phyloP scores from a whole-genome alignment of 2,888 invertebrate species.

The Callyntrura guangdongensis region DNA sequence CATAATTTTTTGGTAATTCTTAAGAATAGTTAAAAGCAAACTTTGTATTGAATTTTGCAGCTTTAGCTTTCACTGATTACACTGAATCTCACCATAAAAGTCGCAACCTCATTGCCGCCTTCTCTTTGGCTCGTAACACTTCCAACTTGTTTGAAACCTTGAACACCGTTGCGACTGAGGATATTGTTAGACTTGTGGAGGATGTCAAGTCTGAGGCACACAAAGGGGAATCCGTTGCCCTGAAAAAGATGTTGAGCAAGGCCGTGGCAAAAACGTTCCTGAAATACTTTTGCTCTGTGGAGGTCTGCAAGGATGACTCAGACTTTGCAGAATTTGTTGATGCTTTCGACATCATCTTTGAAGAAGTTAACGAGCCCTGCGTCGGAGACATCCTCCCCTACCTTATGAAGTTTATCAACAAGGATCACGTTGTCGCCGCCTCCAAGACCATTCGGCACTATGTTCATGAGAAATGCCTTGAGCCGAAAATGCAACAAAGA shows the following conservation, averaged over 20 bases:
- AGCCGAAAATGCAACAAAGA: constrained; percentile 86
- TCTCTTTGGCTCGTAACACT: constrained; percentile 84
- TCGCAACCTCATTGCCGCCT: constrained; percentile 85
- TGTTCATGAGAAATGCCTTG: constrained; percentile 90
- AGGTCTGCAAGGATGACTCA: constrained; percentile 89
- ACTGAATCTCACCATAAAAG: constrained; percentile 85
- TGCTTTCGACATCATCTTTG: constrained; percentile 90
- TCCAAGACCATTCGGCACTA: constrained; percentile 90
- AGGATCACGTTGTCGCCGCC: constrained; percentile 90
- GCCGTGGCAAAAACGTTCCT: constrained; percentile 94
- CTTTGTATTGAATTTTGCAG: constrained; percentile 84
- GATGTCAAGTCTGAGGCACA: constrained; percentile 67
- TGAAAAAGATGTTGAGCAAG: constrained; percentile 89
- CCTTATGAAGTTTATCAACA: constrained; percentile 91
- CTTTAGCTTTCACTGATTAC: constrained; percentile 86
- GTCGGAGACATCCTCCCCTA: constrained; percentile 95
- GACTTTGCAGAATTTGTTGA: constrained; percentile 90
- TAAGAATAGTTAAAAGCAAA: no score
- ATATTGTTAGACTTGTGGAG: constrained; percentile 82
- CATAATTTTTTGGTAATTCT: no score
- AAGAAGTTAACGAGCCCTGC: constrained; percentile 96
- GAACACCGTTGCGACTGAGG: constrained; percentile 83
- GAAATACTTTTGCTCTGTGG: constrained; percentile 93
- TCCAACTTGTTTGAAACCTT: constrained; percentile 84
- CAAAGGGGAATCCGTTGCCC: constrained; percentile 48